phyloP scores from a whole-genome alignment of 2,888 invertebrate species.

The Hipparchia semele region DNA sequence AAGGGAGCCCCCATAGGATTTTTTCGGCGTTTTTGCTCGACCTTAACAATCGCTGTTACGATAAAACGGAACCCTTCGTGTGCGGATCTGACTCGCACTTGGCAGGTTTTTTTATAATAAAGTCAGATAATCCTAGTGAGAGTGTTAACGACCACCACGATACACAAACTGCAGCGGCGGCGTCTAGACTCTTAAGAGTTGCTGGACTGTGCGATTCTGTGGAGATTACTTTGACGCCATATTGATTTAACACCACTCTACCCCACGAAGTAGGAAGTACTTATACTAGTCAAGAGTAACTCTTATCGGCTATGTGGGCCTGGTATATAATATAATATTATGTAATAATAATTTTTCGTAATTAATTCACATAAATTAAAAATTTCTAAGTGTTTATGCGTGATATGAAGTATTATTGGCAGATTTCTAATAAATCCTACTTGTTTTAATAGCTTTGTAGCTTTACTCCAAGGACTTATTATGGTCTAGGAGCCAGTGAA shows the following conservation, averaged over 20 bases:
- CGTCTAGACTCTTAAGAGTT: constrained; percentile 1
- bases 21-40: too few species aligned
- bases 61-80: neutral
- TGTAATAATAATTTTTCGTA: too few species aligned
- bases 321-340: neutral
- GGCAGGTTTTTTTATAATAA: neutral
- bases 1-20: too few species aligned
- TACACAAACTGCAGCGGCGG: neutral
- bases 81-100: too few species aligned
- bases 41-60: too few species aligned
- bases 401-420: too few species aligned
- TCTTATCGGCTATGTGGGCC: neutral
- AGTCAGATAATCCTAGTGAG: neutral
- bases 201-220: neutral
- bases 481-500: too few species aligned
- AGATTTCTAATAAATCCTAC: too few species aligned
- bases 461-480: too few species aligned
- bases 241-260: neutral
- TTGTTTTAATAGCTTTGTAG: too few species aligned
- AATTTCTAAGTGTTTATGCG: too few species aligned
- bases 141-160: neutral
- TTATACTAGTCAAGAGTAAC: neutral
- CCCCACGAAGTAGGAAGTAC: neutral
- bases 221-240: neutral
- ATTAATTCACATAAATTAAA: too few species aligned